Evolutionary conservation across 2,113 vertebrate genomes (phyloP), one percentile per base, ranked within the genome.

Genomic region (Balaeniceps rex): DNA sequence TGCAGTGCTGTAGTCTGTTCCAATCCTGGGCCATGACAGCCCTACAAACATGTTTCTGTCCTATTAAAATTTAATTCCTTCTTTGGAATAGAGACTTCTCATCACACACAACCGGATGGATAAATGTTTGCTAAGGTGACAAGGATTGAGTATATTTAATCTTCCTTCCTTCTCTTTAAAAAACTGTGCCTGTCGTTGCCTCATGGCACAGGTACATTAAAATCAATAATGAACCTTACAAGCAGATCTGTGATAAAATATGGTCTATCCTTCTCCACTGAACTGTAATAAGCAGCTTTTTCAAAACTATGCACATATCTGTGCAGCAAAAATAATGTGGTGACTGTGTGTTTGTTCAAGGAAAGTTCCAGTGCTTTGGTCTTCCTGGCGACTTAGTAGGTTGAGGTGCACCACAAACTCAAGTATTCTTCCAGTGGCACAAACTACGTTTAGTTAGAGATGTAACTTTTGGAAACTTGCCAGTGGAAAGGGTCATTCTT

Each of bases 51-150:
- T 91, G 63, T 74, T 96, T 82, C 80, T 82, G 83, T 81, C 92
- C 80, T 85, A 93, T 97, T 94, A 95, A 96, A 95, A 93, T 97
- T 92, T 94, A 95, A 97, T 95, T 95, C 91, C 68, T 60, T 84
- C 89, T 81, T 83, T 90, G 82, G 84, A 95, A 93, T 91, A 93
- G 82, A 95, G 89, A 88, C 78, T 93, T 80, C 91, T 91, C 87
- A 80, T 95, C 68, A 54, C 91, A 96, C n/a, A 38, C 71, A 95
- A 86, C 87, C 0, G 26, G 81, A 91, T 51, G 93, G 94, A 97
- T 93, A 95, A 97, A 96, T 94, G 96, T 97, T 97, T 97, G 93
- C 91, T 91, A 87, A 94, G 91, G 84, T 95, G 93, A 96, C 96
- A 96, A 94, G 79, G 96, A 96, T 38, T 90, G 91, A 96, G 91